Percentiles rank a stretch among this genome's conserved stretches.
These are phyloP conservation scores for Tetrax tetrax DNA, from an alignment of 2,113 vertebrate genomes.

Conservation along the genomic window DNA sequence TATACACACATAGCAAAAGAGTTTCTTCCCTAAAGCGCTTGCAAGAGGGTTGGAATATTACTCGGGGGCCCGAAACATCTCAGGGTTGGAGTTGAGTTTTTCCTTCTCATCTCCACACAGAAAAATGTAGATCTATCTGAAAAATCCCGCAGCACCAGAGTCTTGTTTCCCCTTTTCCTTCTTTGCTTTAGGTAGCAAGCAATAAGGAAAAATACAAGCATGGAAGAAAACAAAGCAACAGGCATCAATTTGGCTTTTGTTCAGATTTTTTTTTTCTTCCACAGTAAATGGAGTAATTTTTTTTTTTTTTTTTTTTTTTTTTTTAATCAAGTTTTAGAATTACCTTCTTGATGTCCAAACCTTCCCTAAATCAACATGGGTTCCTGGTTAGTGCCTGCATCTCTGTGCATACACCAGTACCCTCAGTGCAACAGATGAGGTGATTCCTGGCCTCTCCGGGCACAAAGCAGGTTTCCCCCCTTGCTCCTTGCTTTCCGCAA, in stretches of 20 bases:
- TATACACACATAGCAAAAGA: not conserved
- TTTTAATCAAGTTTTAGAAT: not conserved
- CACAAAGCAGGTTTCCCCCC: not conserved
- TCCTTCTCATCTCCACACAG: not conserved
- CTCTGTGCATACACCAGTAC: not conserved
- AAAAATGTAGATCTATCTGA: accelerated
- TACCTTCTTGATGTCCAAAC: not conserved
- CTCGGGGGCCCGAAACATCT: not conserved
- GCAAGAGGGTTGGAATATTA: not conserved
- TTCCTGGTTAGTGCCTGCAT: not conserved
- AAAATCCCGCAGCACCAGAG: not conserved
- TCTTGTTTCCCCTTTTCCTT: not conserved
- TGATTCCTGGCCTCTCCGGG: not conserved
- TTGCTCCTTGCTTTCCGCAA: not conserved
- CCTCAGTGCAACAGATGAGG: not conserved
- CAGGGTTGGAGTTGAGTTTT: not conserved
- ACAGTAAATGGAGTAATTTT: not conserved
- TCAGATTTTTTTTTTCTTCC: not conserved
- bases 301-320: not conserved
- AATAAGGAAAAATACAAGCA: not conserved
- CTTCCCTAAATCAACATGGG: accelerated
- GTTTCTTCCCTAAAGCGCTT: not conserved
- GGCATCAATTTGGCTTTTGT: not conserved
- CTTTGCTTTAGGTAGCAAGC: not conserved
- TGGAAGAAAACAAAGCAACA: not conserved